phyloP scores from a whole-genome alignment of 2,797 vertebrate genomes.

The Balearica regulorum region DNA sequence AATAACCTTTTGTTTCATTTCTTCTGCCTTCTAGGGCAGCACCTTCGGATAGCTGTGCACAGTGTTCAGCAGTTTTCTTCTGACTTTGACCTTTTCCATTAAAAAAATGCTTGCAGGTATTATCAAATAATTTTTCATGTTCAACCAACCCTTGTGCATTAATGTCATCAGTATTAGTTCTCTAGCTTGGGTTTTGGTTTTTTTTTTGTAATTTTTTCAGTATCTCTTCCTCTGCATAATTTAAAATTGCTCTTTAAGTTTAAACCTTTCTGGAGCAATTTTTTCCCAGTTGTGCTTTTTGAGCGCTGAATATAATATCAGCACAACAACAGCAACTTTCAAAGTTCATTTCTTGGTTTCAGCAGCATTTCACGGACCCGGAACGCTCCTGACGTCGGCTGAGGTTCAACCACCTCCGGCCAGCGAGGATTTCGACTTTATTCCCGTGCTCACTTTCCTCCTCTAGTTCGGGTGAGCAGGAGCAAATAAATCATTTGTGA shows the following conservation, averaged over 20 bases:
- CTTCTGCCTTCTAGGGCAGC: neutral
- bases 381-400: rapidly evolving
- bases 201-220: neutral
- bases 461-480: too few relatives aligned
- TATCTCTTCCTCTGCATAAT: neutral
- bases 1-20: neutral
- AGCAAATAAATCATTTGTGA: neutral
- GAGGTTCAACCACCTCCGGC: neutral
- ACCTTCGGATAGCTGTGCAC: neutral
- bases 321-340: neutral
- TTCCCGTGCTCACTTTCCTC: neutral
- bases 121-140: neutral
- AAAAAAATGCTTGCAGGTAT: neutral
- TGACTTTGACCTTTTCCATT: neutral
- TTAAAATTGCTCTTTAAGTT: neutral
- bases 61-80: neutral
- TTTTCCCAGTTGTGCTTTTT: neutral
- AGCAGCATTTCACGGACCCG: neutral
- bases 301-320: neutral
- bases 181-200: neutral
- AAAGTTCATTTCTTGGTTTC: neutral
- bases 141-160: neutral
- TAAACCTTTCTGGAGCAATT: neutral
- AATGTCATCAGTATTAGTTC: neutral
- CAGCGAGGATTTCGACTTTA: neutral